phyloP scores from a whole-genome alignment of 2,797 vertebrate genomes.

The Leptodactylus fallax region DNA sequence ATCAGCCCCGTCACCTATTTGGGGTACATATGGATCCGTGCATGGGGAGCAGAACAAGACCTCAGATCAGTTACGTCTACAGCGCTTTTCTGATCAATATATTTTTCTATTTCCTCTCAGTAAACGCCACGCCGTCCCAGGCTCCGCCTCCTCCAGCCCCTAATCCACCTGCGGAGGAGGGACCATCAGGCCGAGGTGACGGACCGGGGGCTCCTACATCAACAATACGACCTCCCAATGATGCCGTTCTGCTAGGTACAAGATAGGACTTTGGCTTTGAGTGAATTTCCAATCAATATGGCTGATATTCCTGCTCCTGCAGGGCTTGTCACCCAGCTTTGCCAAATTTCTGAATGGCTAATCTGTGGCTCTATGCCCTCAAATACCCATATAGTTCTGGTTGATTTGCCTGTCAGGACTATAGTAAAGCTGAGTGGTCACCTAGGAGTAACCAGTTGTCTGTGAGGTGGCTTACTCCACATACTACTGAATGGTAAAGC shows the following conservation, averaged over 20 bases:
- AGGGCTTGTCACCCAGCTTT: background rate
- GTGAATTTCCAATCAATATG: background rate
- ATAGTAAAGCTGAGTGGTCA: no score
- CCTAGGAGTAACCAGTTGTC: no score
- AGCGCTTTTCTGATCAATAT: background rate
- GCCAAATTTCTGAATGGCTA: background rate
- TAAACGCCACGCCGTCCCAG: background rate
- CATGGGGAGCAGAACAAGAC: no score
- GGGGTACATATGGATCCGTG: no score
- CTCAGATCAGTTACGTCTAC: no score
- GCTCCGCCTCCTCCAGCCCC: background rate
- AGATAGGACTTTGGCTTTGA: background rate
- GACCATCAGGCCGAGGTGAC: background rate
- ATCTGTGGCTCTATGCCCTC: no score
- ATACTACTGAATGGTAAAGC: background rate
- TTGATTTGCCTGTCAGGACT: no score
- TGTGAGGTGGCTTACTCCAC: no score
- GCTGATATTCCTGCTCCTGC: background rate
- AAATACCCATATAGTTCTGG: no score
- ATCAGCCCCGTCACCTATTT: no score
- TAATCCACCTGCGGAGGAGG: conserved; percentile 50
- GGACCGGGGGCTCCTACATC: conserved; percentile 71
- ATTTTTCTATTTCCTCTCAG: background rate
- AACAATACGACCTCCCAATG: conserved; percentile 70
- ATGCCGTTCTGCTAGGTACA: conserved; percentile 80